Evolutionary conservation across 1,140 invertebrate species (phyloP).

Genomic region (Meloidogyne hapla): DNA sequence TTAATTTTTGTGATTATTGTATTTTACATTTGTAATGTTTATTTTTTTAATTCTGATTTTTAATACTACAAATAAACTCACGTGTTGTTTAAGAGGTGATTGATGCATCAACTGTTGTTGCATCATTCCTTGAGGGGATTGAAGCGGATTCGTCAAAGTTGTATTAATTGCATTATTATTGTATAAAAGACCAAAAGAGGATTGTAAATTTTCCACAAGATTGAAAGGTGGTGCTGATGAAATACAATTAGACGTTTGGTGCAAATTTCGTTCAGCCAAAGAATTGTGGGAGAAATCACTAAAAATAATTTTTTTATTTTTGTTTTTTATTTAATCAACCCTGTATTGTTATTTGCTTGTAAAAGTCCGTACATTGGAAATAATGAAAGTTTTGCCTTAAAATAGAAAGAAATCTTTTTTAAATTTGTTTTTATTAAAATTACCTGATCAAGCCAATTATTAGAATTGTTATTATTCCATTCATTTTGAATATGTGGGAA

Average conservation of each 20-base stretch:
- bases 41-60: too few species aligned
- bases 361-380: slow-evolving; percentile 33
- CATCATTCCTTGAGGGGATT: neutral
- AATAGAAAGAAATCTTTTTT: neutral
- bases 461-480: neutral
- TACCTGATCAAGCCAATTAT: slow-evolving; percentile 31
- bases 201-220: neutral
- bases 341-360: slow-evolving; percentile 9
- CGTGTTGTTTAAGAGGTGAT: neutral
- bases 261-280: neutral
- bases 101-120: neutral
- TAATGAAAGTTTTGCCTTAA: slow-evolving; percentile 24
- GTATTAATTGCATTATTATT: neutral
- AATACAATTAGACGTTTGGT: neutral
- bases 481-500: neutral
- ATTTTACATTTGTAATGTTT: too few species aligned
- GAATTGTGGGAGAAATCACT: slow-evolving; percentile 6
- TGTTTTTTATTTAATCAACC: neutral
- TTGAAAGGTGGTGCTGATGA: neutral
- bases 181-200: neutral
- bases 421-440: neutral
- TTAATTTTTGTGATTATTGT: too few species aligned
- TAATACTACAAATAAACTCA: too few species aligned
- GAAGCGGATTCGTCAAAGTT: neutral
- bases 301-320: neutral